These are phyloP conservation scores for Pangasianodon hypophthalmus DNA, from an alignment of 2,113 vertebrate genomes.

Conservation along the genomic window DNA sequence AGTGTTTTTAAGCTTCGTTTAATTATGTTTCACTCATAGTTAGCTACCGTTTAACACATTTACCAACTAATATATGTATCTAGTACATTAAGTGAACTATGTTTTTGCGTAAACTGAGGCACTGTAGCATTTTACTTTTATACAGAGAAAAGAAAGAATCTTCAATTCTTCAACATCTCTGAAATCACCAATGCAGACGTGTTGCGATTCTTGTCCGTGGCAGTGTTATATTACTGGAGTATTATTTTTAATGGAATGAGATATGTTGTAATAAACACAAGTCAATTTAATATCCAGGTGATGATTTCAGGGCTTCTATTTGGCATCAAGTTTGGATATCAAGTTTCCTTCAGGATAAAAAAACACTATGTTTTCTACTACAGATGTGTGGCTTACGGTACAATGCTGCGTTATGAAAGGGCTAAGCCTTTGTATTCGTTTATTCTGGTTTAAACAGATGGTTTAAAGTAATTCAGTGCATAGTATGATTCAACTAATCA, in stretches of 20 bases:
- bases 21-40: no score
- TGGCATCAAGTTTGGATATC: background rate
- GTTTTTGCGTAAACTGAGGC: background rate
- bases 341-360: background rate
- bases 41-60: background rate
- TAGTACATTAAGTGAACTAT: background rate
- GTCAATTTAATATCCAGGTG: background rate
- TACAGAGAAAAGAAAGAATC: background rate
- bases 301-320: background rate
- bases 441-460: background rate
- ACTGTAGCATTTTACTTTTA: no score
- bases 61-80: background rate
- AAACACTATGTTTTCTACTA: background rate
- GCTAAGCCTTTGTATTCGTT: background rate
- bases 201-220: background rate
- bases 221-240: background rate
- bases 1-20: no score
- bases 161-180: background rate
- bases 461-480: background rate
- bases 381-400: background rate
- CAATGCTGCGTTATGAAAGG: background rate
- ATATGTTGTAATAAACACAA: background rate
- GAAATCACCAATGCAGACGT: background rate
- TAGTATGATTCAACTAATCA: background rate
- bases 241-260: no score